phyloP scores from a whole-genome alignment of 2,113 vertebrate species.

The Rhinichthys klamathensis region DNA sequence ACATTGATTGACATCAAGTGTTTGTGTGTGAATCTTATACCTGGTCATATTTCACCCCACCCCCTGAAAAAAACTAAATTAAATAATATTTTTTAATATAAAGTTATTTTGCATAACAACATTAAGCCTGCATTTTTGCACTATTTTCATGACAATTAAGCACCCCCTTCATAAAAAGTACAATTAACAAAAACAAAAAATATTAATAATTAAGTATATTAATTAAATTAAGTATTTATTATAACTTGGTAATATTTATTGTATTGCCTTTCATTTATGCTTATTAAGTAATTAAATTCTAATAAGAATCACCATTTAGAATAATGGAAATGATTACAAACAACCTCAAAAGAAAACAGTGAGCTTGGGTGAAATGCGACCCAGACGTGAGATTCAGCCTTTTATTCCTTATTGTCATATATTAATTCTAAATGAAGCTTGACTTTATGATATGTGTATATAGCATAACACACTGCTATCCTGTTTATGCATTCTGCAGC shows the following conservation, averaged over 20 bases:
- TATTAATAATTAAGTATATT: neutral
- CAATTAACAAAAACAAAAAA: neutral
- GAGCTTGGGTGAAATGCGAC: neutral
- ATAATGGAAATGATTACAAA: constrained; percentile 5
- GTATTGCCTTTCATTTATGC: neutral
- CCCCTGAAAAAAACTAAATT: neutral
- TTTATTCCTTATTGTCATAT: neutral
- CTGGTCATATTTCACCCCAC: neutral
- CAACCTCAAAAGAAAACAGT: neutral
- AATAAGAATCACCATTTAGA: neutral
- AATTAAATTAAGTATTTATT: neutral
- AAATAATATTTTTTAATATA: neutral
- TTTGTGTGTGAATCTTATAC: neutral
- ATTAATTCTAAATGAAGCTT: neutral
- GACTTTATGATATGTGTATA: neutral
- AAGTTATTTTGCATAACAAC: neutral
- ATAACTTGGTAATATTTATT: neutral
- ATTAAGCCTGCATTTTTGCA: neutral
- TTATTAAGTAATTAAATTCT: constrained; percentile 2
- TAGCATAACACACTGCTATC: constrained; percentile 42
- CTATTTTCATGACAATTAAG: constrained; percentile 2
- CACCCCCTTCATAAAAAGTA: neutral
- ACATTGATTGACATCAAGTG: neutral
- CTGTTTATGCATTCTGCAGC: constrained; percentile 55
- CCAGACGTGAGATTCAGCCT: neutral